Conservation (phyloP, 2,113 vertebrate species). For the Pelecanoides urinatrix region DNA sequence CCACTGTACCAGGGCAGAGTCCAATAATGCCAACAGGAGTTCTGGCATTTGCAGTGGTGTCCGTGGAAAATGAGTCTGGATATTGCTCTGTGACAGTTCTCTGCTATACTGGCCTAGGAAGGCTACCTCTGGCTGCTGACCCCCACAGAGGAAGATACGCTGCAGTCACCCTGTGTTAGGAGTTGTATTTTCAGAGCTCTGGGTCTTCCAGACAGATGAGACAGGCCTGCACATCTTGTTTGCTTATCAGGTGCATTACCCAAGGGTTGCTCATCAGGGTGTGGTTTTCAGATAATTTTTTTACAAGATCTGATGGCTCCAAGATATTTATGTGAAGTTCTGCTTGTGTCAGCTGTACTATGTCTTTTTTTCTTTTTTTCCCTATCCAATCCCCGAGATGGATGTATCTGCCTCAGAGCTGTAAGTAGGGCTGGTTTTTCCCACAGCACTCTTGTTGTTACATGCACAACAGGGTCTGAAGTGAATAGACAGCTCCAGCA, state of each 20-base stretch:
- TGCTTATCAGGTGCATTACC: neutral
- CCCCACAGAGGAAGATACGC: neutral
- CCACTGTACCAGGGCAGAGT: neutral
- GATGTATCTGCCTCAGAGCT: neutral
- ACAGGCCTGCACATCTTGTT: neutral
- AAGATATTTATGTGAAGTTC: neutral
- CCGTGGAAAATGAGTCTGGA: neutral
- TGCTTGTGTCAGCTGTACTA: neutral
- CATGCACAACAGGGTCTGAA: neutral
- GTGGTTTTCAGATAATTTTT: neutral
- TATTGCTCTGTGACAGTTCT: neutral
- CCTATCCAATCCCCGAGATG: neutral
- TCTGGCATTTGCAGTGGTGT: neutral
- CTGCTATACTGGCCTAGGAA: neutral
- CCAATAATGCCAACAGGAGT: neutral
- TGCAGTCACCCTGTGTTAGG: neutral
- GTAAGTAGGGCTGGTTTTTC: neutral
- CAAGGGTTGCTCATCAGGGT: neutral
- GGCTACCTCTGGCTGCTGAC: neutral
- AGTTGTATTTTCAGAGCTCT: neutral
- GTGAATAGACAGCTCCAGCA: neutral
- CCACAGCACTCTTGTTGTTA: neutral
- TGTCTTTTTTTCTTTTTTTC: neutral
- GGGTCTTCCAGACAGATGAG: neutral
- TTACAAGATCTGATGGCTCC: neutral